Base-by-base conservation (phyloP, 2,797 vertebrate species). In the Cercopithecus hamlyni region DNA sequence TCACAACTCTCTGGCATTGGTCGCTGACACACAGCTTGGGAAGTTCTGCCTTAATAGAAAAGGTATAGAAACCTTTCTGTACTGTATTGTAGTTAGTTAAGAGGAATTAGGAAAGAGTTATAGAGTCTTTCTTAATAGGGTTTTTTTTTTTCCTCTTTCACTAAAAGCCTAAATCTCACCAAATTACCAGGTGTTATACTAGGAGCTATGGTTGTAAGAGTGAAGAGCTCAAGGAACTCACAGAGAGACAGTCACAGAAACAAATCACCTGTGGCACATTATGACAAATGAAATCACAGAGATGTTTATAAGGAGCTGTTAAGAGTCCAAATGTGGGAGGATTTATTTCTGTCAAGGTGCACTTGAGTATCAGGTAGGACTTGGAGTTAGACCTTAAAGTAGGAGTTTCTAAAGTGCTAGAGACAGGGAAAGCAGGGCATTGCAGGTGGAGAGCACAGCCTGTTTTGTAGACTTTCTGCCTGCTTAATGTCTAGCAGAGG, bases 301-400 rank as follows among this genome's bases (percentile, higher is more conserved):
- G n/a, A 19, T 88, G 52, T 26, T 45, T 75, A 39, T 72, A 73
- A 91, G 75, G 43, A 15, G 39, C 39, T n/a, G 1, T 39, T 43
- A 57, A 94, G 85, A 93, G 73, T 79, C 33, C 30, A 92, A 43
- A 50, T 94, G 39, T 90, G 50, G 88, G n/a, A 79, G 41, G 61
- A 30, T n/a, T 48, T 48, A 67, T 36, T 67, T 67, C 61, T 67
- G 43, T 58, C 52, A 58, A 70, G 5, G 26, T 76, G 19, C 33
- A 67, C 26, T 82, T 79, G 20, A 88, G 36, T 91, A 50, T 50
- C 45, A 50, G 43, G 30, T 33, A 55, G 27, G 20, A 57, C 6
- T 89, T 96, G 86, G 45, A 77, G 13, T 94, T 96, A 33, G 13
- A 93, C 13, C n/a, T 95, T 93, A 88, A 94, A 83, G 73, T 85